These are phyloP conservation scores for Todus mexicanus DNA, from an alignment of 2,797 vertebrate species.

Conservation along the genomic window DNA sequence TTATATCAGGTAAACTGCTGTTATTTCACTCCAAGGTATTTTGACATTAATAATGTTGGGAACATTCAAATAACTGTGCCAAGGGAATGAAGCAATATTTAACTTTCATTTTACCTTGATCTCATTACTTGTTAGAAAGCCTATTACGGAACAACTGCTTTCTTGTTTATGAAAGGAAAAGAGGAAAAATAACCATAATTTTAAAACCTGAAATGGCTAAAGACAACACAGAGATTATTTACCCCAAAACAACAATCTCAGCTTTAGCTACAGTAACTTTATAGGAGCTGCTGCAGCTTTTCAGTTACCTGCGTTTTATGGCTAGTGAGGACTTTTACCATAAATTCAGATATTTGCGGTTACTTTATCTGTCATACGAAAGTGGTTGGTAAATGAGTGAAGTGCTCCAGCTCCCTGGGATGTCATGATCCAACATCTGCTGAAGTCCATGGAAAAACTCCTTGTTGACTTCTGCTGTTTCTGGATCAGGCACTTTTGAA, in stretches of 20 bases:
- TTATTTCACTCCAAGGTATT: constrained; percentile 41
- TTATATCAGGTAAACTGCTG: background rate
- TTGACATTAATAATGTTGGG: constrained; percentile 20
- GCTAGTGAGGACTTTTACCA: background rate
- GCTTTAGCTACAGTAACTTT: constrained; percentile 52
- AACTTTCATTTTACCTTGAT: constrained; percentile 64
- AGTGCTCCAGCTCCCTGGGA: background rate
- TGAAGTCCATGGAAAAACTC: background rate
- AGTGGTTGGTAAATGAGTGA: constrained; percentile 16
- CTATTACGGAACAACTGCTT: constrained; percentile 50
- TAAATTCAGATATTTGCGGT: constrained; percentile 16
- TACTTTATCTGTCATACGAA: constrained; percentile 19
- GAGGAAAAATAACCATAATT: constrained; percentile 52
- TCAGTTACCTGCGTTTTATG: constrained; percentile 41
- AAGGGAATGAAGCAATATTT: constrained; percentile 54
- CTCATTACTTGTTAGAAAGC: constrained; percentile 63
- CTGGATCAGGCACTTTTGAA: background rate
- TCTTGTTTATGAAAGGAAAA: constrained; percentile 66
- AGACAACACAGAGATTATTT: constrained; percentile 61
- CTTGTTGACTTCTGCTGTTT: background rate
- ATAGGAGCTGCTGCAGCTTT: constrained; percentile 15
- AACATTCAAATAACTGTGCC: constrained; percentile 53
- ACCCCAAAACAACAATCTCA: constrained; percentile 37
- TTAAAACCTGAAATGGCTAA: constrained; percentile 46
- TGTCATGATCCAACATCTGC: constrained; percentile 17